Evolutionary conservation across 2,113 vertebrate species (phyloP), one percentile per base, ranked within the genome.

Genomic region (Cathartes aura): DNA sequence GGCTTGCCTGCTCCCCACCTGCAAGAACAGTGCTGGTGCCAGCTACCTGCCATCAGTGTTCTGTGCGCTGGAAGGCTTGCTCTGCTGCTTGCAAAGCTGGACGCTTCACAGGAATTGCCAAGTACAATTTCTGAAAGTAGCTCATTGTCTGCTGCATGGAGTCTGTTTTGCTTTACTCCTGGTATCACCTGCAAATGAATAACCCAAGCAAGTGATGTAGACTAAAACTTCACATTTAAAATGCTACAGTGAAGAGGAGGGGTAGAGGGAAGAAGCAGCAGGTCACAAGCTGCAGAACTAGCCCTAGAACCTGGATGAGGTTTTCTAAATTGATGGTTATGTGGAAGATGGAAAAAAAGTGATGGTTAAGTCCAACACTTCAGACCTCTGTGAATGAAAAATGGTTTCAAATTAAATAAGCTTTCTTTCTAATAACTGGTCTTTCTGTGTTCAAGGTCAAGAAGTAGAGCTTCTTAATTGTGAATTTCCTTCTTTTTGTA

Each of bases 11-110:
- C 24, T 91, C 14, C 50, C 9, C 18, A 2, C 13, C 24, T 27
- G 26, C 4, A 0, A 0, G 11, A 45, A 36, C 43, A 21, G 53
- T 12, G 62, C 58, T 56, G 50, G 24, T 40, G 52, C 60, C 66
- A 22, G 38, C 1, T 11, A 2, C 10, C 5, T 27, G 75, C 58
- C 10, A 0, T 15, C 0, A 0, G 5, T 11, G n/a, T 29, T 71
- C 11, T 20, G 10, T 7, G 7, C 2, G 11, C 53, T 53, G 58
- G 12, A 60, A 40, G 50, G 38, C 29, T 62, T 71, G 34, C 11
- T 30, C n/a, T 0, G 0, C 40, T 60, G 11, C 34, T 42, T 58
- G 11, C 32, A 7, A 8, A 67, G 48, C 56, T 56, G 47, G 6
- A 5, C 0, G 2, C 48, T 70, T 76, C 38, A 6, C 23, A 43